phyloP scores from a whole-genome alignment of 2,888 invertebrate species.

The Volucella zonaria region DNA sequence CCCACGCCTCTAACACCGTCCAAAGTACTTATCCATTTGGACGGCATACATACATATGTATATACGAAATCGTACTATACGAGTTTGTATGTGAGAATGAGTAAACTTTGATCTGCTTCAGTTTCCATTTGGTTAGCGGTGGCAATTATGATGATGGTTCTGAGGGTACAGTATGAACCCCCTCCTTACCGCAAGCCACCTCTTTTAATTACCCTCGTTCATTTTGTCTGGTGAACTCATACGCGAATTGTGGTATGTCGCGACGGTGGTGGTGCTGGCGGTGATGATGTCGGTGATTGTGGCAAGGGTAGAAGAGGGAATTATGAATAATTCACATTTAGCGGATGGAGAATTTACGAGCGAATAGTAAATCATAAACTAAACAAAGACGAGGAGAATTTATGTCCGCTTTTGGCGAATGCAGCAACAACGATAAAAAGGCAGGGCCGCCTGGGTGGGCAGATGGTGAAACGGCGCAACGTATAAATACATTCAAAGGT shows the following conservation, averaged over 20 bases:
- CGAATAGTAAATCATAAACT: constrained; percentile 58
- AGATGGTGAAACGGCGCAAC: constrained; percentile 27
- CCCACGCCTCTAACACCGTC: constrained; percentile 49
- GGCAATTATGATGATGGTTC: constrained; percentile 36
- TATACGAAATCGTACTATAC: too few relatives aligned
- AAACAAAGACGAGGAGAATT: constrained; percentile 60
- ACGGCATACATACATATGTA: too few relatives aligned
- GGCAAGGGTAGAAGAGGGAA: constrained; percentile 4
- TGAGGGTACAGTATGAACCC: not conserved
- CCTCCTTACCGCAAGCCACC: constrained; percentile 20
- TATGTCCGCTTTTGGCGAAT: constrained; percentile 59
- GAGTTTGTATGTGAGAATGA: constrained; percentile 19
- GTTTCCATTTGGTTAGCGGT: constrained; percentile 48
- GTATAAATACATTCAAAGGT: constrained; percentile 55
- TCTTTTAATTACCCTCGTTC: constrained; percentile 61
- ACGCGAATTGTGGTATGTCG: not conserved
- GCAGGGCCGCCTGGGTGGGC: constrained; percentile 21
- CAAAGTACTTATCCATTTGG: not conserved
- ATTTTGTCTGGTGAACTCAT: constrained; percentile 32
- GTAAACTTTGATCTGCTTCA: constrained; percentile 63
- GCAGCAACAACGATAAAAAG: constrained; percentile 38
- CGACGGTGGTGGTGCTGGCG: constrained; percentile 6
- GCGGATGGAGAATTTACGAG: constrained; percentile 63
- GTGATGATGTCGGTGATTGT: constrained; percentile 7
- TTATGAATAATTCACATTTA: constrained; percentile 68